These are phyloP conservation scores for Cynaeus angustus DNA, from an alignment of 2,888 invertebrate genomes.

Conservation along the genomic window DNA sequence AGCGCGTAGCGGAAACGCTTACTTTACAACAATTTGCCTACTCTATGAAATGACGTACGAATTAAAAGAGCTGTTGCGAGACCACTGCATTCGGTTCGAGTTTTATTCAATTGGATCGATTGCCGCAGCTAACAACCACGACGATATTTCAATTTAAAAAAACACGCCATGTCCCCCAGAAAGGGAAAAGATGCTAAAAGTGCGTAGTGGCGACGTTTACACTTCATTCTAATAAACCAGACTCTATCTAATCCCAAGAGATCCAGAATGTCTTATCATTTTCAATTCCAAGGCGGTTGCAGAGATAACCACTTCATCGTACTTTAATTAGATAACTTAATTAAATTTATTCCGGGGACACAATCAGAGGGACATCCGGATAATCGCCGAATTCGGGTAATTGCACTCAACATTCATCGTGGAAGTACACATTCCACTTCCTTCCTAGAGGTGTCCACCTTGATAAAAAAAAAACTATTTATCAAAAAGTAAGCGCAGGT, in stretches of 20 bases:
- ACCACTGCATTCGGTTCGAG: conserved; percentile 35
- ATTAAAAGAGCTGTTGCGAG: conserved; percentile 49
- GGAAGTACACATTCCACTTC: no score
- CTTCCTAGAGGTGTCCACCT: no score
- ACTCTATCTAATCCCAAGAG: conserved; percentile 26
- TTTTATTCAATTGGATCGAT: conserved; percentile 36
- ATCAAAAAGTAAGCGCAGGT: no score
- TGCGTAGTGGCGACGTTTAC: conserved; percentile 26
- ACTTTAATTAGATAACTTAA: conserved; percentile 32
- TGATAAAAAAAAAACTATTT: no score
- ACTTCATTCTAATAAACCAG: conserved; percentile 31
- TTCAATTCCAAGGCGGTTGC: conserved; percentile 28
- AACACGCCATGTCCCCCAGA: background rate
- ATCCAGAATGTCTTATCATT: conserved; percentile 37
- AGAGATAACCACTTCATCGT: conserved; percentile 35
- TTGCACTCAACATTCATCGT: no score
- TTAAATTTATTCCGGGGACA: conserved; percentile 22
- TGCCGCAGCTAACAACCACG: conserved; percentile 15
- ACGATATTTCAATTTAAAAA: conserved; percentile 28
- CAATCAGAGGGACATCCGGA: no score
- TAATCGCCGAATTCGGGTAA: no score
- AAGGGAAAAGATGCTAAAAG: conserved; percentile 21
- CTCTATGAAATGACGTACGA: conserved; percentile 56
- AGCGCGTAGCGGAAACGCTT: conserved; percentile 62
- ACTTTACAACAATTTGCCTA: conserved; percentile 67